phyloP scores from a whole-genome alignment of 2,113 vertebrate genomes.

The Lichenostomus cassidix region DNA sequence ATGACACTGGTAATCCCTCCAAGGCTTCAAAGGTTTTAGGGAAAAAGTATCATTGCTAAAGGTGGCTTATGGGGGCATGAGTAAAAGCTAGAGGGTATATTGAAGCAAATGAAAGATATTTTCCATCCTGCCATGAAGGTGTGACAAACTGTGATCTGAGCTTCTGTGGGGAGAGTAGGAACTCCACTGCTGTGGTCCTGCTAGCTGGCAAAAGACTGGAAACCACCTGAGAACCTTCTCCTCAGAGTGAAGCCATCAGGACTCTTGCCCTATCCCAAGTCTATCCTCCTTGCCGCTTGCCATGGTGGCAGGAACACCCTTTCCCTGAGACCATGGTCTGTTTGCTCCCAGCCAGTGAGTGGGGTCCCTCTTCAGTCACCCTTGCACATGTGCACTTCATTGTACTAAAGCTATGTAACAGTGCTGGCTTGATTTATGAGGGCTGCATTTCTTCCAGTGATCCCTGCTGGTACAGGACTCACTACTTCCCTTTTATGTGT shows the following conservation, averaged over 20 bases:
- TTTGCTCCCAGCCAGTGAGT: slow-evolving; percentile 27
- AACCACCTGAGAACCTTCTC: neutral
- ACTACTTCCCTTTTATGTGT: slow-evolving; percentile 87
- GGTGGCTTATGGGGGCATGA: neutral
- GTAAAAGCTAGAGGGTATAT: neutral
- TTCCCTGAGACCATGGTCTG: neutral
- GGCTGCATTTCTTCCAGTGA: slow-evolving; percentile 78
- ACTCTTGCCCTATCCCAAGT: neutral
- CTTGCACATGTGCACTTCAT: slow-evolving; percentile 73
- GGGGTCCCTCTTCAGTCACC: slow-evolving; percentile 50
- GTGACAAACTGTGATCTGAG: neutral
- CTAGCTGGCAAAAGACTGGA: neutral
- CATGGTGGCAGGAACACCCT: neutral
- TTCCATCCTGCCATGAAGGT: neutral
- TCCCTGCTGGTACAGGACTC: slow-evolving; percentile 80
- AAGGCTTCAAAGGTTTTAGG: neutral
- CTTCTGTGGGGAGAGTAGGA: neutral
- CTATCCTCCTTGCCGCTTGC: neutral
- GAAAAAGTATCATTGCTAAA: neutral
- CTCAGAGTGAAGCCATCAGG: neutral
- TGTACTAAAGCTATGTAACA: slow-evolving; percentile 74
- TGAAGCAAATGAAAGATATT: neutral
- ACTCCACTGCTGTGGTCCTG: neutral
- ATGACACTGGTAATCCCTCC: neutral
- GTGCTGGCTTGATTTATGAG: slow-evolving; percentile 83